Conservation (phyloP, 2,797 vertebrate species). For the Aldrovandia affinis region DNA sequence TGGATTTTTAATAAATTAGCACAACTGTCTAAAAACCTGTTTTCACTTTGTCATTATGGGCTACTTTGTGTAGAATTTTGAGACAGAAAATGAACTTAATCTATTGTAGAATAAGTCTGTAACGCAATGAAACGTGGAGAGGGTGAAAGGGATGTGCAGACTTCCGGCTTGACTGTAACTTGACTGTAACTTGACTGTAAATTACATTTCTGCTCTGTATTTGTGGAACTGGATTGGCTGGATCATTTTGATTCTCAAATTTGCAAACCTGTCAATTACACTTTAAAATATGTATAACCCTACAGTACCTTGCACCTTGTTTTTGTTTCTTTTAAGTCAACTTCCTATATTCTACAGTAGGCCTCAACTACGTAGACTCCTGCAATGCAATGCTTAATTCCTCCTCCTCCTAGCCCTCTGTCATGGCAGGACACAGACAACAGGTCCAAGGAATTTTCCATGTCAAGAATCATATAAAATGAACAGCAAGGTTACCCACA, state of each 20-base stretch:
- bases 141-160: too few species aligned
- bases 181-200: too few species aligned
- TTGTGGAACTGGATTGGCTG: too few species aligned
- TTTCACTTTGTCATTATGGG: too few species aligned
- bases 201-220: too few species aligned
- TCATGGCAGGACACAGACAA: background rate
- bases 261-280: background rate
- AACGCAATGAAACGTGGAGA: too few species aligned
- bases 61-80: too few species aligned
- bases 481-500: constrained; percentile 30
- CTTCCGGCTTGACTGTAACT: too few species aligned
- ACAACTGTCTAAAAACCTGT: too few species aligned
- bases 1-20: too few species aligned
- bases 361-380: background rate
- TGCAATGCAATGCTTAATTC: background rate
- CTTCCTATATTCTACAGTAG: background rate
- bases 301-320: background rate
- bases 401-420: background rate
- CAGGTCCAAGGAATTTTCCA: constrained; percentile 13
- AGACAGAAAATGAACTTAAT: too few species aligned
- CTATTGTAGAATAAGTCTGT: too few species aligned
- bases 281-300: background rate
- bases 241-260: background rate
- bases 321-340: background rate
- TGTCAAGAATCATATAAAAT: constrained; percentile 16